A percentile compares a stretch with the other conserved stretches of the same genome.
Evolutionary conservation across 2,888 invertebrate genomes (phyloP).

Genomic region (Eupeodes luniger): DNA sequence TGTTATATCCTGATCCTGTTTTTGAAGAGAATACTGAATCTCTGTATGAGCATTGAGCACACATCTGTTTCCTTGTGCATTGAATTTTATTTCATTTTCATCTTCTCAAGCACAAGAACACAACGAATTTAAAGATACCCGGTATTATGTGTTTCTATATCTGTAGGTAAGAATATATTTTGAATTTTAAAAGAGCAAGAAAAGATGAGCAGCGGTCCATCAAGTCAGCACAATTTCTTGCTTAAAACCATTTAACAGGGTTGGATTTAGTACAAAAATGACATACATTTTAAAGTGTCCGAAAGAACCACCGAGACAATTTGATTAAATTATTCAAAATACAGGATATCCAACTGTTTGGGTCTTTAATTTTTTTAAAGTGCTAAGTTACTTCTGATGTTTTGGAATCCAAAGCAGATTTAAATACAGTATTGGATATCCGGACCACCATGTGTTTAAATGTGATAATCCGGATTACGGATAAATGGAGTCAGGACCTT

Average conservation of each 20-base stretch:
- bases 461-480: too few species aligned
- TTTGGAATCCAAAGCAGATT: too few species aligned
- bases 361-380: too few species aligned
- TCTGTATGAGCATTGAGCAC: slow-evolving; percentile 17
- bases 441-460: too few species aligned
- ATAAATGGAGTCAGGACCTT: too few species aligned
- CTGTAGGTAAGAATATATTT: neutral
- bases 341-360: too few species aligned
- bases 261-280: neutral
- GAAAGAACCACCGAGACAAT: too few species aligned
- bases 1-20: neutral
- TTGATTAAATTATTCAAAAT: too few species aligned
- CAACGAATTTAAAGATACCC: neutral
- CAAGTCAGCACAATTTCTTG: slow-evolving; percentile 3
- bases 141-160: neutral
- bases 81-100: slow-evolving; percentile 31
- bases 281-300: too few species aligned
- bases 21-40: neutral
- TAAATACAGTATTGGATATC: too few species aligned
- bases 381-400: too few species aligned
- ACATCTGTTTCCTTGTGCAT: slow-evolving; percentile 34
- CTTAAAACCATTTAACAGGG: neutral
- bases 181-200: neutral
- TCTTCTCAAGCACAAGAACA: neutral
- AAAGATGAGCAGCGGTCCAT: slow-evolving; percentile 18